Evolutionary conservation across 2,797 vertebrate species (phyloP), one percentile per base, ranked within the genome.

Genomic region (Australoheros facetus): DNA sequence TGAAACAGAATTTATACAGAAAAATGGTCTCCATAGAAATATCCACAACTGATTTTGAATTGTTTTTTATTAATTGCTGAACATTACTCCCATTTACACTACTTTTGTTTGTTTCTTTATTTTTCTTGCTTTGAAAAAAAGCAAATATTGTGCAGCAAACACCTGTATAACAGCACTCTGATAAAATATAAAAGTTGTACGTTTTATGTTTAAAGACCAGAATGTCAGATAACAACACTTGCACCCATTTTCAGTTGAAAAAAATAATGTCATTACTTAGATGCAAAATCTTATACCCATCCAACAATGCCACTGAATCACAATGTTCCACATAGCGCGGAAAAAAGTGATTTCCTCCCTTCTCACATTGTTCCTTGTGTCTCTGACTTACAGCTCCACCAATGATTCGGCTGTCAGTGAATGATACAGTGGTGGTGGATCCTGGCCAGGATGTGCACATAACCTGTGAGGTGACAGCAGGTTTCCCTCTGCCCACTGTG

Each of bases 391-490:
- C 76, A 99, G 98, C 95, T 54, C 97, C 98, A 3, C 98, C 98
- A 12, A 93, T 97, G 62, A 94, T 99, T 87, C 97, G 97, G 80
- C 91, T 99, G 84, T 98, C 98, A 1, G 97, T 98, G 85, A 97
- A 99, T 0, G 98, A 99, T 92, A 97, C 97, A 0, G 91, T 99
- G 88, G 97, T 99, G 89, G 97, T 98, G 84, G 98, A 98, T 86
- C 98, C 98, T 0, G 97, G 97, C 39, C 96, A 97, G 90, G 97
- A 98, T 45, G 94, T 99, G 84, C 95, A 95, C 1, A 92, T 99
- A 83, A 96, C 96, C 83, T 99, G 98, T 71, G 96, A 96, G 78
- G 95, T 99, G 84, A 96, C 56, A 0, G 95, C 95, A 0, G 98
- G 98, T 0, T 98, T 97, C 58, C 98, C 98, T 2, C 80, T 77